Percentiles rank a stretch among this genome's conserved stretches.
Evolutionary conservation across 1,140 invertebrate species (phyloP).

Genomic region (Andrena cerasifolii): DNA sequence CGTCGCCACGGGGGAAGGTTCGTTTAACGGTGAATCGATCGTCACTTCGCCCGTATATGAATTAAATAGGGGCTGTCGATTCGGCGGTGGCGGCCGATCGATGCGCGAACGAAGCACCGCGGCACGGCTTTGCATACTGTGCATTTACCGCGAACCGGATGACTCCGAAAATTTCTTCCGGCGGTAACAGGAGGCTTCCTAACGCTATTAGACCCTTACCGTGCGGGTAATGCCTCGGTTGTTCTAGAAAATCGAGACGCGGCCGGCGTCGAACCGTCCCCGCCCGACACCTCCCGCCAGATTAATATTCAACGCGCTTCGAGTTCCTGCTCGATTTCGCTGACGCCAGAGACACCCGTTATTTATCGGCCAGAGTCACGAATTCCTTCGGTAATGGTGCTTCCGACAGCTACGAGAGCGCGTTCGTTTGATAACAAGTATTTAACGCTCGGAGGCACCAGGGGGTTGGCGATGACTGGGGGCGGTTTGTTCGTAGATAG

Average conservation of each 20-base stretch:
- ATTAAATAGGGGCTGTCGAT: slow-evolving; percentile 22
- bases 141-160: slow-evolving; percentile 51
- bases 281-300: neutral
- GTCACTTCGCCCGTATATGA: slow-evolving; percentile 4
- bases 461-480: too few species aligned
- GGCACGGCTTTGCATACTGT: slow-evolving; percentile 37
- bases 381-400: neutral
- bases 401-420: neutral
- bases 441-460: too few species aligned
- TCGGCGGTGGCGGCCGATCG: slow-evolving; percentile 20
- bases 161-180: slow-evolving; percentile 58
- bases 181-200: slow-evolving; percentile 56
- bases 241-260: slow-evolving; percentile 42
- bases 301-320: slow-evolving; percentile 30
- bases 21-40: slow-evolving; percentile 35
- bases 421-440: neutral
- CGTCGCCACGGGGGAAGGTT: neutral
- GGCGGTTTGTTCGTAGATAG: too few species aligned
- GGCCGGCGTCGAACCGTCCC: neutral
- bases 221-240: slow-evolving; percentile 23
- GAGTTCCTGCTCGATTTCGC: neutral
- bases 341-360: neutral
- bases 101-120: slow-evolving; percentile 42
- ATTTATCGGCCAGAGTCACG: neutral
- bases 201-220: slow-evolving; percentile 50